phyloP scores from a whole-genome alignment of 2,888 invertebrate genomes.

The Lymantria monacha region DNA sequence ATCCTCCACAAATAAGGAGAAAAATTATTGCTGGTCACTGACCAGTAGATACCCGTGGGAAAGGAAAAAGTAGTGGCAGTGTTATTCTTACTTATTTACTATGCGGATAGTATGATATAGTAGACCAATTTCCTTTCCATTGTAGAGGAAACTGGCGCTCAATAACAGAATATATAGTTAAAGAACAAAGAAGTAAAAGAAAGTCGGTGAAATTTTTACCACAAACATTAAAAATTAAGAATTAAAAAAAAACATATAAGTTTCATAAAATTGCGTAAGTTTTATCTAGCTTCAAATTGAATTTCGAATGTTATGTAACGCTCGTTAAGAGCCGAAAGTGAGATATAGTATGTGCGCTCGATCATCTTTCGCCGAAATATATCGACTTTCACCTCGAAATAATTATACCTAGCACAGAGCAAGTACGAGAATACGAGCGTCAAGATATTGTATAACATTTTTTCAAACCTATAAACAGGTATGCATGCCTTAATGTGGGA shows the following conservation, averaged over 20 bases:
- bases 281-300: slow-evolving; percentile 16
- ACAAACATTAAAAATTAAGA: too few species aligned
- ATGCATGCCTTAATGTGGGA: neutral
- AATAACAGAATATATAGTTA: too few species aligned
- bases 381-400: slow-evolving; percentile 69
- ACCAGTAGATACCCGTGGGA: too few species aligned
- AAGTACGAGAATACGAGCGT: slow-evolving; percentile 25
- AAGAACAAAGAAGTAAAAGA: neutral
- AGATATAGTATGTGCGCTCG: slow-evolving; percentile 50
- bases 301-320: slow-evolving; percentile 49
- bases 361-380: slow-evolving; percentile 70
- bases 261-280: slow-evolving; percentile 29
- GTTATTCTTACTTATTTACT: too few species aligned
- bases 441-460: slow-evolving; percentile 47
- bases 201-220: neutral
- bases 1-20: too few species aligned
- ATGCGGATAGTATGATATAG: too few species aligned
- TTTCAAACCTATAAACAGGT: slow-evolving; percentile 6
- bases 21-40: too few species aligned
- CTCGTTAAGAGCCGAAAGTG: slow-evolving; percentile 57
- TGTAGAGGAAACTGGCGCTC: too few species aligned
- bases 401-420: slow-evolving; percentile 51
- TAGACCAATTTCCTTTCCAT: too few species aligned
- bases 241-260: neutral
- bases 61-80: too few species aligned